phyloP scores from a whole-genome alignment of 2,888 invertebrate genomes.

The Pelosia muscerda region DNA sequence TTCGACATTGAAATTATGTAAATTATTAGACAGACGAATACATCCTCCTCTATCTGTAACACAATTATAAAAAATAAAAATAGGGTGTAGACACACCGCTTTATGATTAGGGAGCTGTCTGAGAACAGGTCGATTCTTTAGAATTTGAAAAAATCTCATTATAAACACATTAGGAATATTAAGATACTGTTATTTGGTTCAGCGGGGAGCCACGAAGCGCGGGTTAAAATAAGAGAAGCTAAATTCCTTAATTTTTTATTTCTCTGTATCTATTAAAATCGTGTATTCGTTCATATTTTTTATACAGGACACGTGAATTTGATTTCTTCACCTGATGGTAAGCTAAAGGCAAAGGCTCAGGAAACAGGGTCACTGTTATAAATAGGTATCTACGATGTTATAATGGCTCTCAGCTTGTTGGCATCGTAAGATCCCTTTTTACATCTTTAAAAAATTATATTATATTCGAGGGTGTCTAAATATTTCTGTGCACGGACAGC shows the following conservation, averaged over 20 bases:
- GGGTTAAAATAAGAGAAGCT: constrained; percentile 16
- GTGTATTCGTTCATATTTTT: background rate
- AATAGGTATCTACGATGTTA: too few relatives aligned
- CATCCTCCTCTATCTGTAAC: background rate
- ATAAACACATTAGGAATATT: constrained; percentile 48
- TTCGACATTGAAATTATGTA: background rate
- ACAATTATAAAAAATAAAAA: constrained; percentile 20
- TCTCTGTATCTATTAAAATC: background rate
- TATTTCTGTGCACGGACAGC: too few relatives aligned
- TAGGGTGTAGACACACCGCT: constrained; percentile 32
- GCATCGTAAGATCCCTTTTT: too few relatives aligned
- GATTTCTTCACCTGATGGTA: too few relatives aligned
- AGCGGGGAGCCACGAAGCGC: constrained; percentile 13
- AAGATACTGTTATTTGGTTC: constrained; percentile 33
- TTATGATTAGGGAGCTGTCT: constrained; percentile 41
- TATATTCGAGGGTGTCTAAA: too few relatives aligned
- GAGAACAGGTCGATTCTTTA: constrained; percentile 37
- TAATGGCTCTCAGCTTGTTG: too few relatives aligned
- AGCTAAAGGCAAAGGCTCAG: too few relatives aligned
- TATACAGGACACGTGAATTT: too few relatives aligned
- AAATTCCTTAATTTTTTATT: background rate
- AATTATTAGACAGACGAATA: background rate
- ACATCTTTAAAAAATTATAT: too few relatives aligned
- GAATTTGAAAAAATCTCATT: constrained; percentile 57
- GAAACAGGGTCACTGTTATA: too few relatives aligned